Evolutionary conservation across 2,797 vertebrate genomes (phyloP), one percentile per base, ranked within the genome.

Genomic region (Propithecus perrieri): DNA sequence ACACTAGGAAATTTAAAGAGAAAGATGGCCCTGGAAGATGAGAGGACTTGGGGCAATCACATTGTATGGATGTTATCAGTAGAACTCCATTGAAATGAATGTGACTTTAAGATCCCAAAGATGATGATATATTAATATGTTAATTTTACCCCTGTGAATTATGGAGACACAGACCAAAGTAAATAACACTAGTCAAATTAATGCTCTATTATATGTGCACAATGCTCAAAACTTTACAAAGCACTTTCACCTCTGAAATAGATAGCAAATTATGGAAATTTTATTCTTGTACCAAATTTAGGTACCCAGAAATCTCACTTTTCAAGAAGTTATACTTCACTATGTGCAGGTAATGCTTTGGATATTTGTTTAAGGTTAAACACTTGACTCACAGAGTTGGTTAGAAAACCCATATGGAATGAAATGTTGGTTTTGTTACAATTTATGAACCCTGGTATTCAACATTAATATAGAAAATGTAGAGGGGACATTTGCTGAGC

Each of bases 361-460:
- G 35, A 63, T 97, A 92, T 96, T 96, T 95, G 93, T 95, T 92
- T 93, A 97, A 74, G 35, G 89, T 96, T 97, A 95, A 98, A 67
- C 86, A 93, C 13, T 55, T 86, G 69, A 85, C 69, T 97, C 48
- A 22, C 13, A 50, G 75, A 72, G 69, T 92, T 96, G 46, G 53
- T 71, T 67, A 96, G 72, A 95, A 97, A 97, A 85, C 22, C 48
- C 65, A 85, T 61, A 86, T 89, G 69, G 69, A 91, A 59, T 72
- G 41, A 75, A 95, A 80, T 97, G 72, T 97, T 97, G 48, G 85
- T 97, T 97, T 97, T 97, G 84, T 92, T 97, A 89, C 59, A 95
- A n/a, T 95, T 96, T 35, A 88, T 96, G 50, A 97, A 38, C 50
- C 1, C 43, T 8, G 0, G 9, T 93, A 72, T 85, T 91, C 88